Percentiles rank a stretch among this genome's conserved stretches.
Evolutionary conservation across 2,888 invertebrate genomes (phyloP).

Genomic region (Biston stratarius): DNA sequence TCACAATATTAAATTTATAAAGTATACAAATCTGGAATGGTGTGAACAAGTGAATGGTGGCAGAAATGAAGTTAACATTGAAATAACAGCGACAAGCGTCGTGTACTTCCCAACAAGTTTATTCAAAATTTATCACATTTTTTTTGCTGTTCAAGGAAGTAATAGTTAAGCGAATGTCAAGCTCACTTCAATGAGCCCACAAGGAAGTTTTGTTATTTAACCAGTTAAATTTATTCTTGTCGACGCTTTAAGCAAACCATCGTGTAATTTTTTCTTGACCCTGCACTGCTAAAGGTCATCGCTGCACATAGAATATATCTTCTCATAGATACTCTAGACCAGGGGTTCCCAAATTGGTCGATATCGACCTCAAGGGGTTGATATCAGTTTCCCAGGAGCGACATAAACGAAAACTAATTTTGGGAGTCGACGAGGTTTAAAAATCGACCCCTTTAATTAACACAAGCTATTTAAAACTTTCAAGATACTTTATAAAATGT

Average conservation of each 20-base stretch:
- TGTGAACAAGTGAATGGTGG: background rate
- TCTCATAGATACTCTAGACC: too few species aligned
- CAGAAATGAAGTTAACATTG: slow-evolving; percentile 14
- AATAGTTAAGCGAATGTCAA: slow-evolving; percentile 13
- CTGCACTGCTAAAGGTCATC: too few species aligned
- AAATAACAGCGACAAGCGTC: slow-evolving; percentile 3
- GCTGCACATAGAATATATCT: background rate
- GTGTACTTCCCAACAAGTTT: background rate
- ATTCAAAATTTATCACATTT: background rate
- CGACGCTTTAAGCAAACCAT: too few species aligned
- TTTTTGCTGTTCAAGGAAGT: slow-evolving; percentile 18
- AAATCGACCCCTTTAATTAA: too few species aligned
- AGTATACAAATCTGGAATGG: background rate
- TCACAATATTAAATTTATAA: background rate
- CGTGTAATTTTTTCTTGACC: too few species aligned
- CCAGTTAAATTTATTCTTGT: background rate
- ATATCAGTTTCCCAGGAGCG: too few species aligned
- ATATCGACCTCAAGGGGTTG: too few species aligned
- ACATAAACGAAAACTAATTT: too few species aligned
- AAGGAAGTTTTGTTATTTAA: slow-evolving; percentile 2
- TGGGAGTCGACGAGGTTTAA: too few species aligned
- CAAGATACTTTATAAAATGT: too few species aligned
- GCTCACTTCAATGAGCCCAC: background rate
- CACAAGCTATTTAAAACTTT: too few species aligned
- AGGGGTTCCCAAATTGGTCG: too few species aligned